phyloP scores from a whole-genome alignment of 1,140 invertebrate species.

The Macrocentrus cingulum region DNA sequence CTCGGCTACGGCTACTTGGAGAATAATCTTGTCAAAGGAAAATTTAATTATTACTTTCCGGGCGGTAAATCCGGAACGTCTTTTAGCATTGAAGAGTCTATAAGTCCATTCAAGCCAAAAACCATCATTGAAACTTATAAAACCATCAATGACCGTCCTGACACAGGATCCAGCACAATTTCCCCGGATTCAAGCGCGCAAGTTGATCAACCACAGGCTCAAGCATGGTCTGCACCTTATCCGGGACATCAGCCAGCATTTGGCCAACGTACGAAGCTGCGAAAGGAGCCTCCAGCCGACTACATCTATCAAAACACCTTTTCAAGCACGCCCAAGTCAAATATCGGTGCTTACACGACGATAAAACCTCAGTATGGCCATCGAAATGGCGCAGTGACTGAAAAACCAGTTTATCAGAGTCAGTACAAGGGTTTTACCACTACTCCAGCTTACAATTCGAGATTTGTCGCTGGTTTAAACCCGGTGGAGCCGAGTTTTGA shows the following conservation, averaged over 20 bases:
- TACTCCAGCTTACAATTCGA: slow-evolving; percentile 16
- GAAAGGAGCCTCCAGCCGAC: slow-evolving; percentile 28
- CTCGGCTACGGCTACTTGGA: slow-evolving; percentile 50
- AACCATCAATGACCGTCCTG: slow-evolving; percentile 34
- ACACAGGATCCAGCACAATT: slow-evolving; percentile 18
- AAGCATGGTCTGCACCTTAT: not conserved
- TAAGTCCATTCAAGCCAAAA: slow-evolving; percentile 49
- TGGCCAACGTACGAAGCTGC: slow-evolving; percentile 46
- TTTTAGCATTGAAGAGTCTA: slow-evolving; percentile 55
- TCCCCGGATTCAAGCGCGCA: not conserved
- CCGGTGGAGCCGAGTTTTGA: slow-evolving; percentile 25
- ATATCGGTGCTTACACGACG: slow-evolving; percentile 24
- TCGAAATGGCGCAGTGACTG: slow-evolving; percentile 16
- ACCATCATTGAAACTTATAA: slow-evolving; percentile 49
- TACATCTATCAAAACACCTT: slow-evolving; percentile 31
- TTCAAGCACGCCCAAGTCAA: slow-evolving; percentile 19
- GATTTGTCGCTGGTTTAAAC: slow-evolving; percentile 15
- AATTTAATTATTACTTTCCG: slow-evolving; percentile 55
- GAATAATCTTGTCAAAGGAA: slow-evolving; percentile 43
- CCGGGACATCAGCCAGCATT: slow-evolving; percentile 31
- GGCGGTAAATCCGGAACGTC: slow-evolving; percentile 49
- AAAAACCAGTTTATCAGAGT: slow-evolving; percentile 18
- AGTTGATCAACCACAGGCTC: not conserved
- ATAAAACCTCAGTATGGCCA: slow-evolving; percentile 18
- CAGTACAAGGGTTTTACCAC: slow-evolving; percentile 14